Percentiles rank a stretch among this genome's conserved stretches.
phyloP scores from a whole-genome alignment of 2,888 invertebrate genomes.

The Sphecodes monilicornis region DNA sequence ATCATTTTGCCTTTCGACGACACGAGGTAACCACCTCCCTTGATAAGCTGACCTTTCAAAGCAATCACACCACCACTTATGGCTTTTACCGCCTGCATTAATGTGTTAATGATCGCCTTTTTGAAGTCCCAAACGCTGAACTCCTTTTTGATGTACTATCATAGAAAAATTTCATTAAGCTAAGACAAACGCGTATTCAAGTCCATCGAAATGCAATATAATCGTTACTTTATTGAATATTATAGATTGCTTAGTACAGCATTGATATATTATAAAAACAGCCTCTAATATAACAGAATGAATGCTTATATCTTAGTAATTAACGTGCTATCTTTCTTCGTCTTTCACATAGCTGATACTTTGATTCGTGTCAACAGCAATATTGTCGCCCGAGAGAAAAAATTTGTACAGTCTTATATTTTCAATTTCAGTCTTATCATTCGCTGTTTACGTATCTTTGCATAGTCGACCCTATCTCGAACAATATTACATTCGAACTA shows the following conservation, averaged over 20 bases:
- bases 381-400: neutral
- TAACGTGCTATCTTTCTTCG: neutral
- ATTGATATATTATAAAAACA: slow-evolving; percentile 36
- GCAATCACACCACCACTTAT: slow-evolving; percentile 95
- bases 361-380: neutral
- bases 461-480: neutral
- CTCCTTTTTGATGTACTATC: slow-evolving; percentile 71
- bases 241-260: slow-evolving; percentile 38
- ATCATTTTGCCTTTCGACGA: slow-evolving; percentile 89
- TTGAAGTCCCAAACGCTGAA: slow-evolving; percentile 92
- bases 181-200: slow-evolving; percentile 22
- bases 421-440: neutral
- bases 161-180: slow-evolving; percentile 51
- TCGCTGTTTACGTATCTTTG: neutral
- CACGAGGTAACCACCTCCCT: slow-evolving; percentile 91
- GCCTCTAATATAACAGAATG: slow-evolving; percentile 25
- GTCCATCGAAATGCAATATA: slow-evolving; percentile 29
- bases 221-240: slow-evolving; percentile 48
- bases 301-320: slow-evolving; percentile 10
- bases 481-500: slow-evolving; percentile 8
- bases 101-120: slow-evolving; percentile 92
- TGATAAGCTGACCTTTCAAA: slow-evolving; percentile 94
- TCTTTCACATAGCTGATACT: neutral
- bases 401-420: neutral
- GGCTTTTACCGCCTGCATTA: slow-evolving; percentile 95